Percentiles rank a stretch among this genome's conserved stretches.
These are phyloP conservation scores for Rhynchonycteris naso DNA, from an alignment of 2,797 vertebrate genomes.

Conservation along the genomic window DNA sequence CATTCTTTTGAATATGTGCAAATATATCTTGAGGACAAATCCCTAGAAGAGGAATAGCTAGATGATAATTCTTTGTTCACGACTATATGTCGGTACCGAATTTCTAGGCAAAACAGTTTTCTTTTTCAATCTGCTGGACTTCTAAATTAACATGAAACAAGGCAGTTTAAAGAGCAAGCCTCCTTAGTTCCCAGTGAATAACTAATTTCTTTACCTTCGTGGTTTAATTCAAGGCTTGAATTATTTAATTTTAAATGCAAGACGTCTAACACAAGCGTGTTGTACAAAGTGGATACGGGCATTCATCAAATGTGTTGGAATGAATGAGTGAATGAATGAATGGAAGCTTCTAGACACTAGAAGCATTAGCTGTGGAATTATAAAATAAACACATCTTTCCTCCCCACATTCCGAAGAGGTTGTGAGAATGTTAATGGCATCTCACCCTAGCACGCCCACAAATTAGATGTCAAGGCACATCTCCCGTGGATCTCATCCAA, in stretches of 20 bases:
- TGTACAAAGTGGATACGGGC: background rate
- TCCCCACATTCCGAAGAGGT: conserved; percentile 72
- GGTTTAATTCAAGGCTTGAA: conserved; percentile 37
- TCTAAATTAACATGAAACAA: background rate
- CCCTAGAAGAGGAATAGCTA: background rate
- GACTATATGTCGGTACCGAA: background rate
- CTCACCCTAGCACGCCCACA: conserved; percentile 65
- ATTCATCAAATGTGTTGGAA: conserved; percentile 57
- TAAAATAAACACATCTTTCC: conserved; percentile 78
- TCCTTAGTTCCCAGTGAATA: conserved; percentile 1
- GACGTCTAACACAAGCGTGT: background rate
- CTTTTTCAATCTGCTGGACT: background rate
- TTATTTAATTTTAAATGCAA: conserved; percentile 60
- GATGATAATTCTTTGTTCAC: background rate
- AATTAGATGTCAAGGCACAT: conserved; percentile 71
- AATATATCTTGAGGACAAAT: conserved; percentile 42
- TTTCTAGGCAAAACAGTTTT: background rate
- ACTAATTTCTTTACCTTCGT: conserved; percentile 52
- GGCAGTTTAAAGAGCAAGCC: conserved; percentile 18
- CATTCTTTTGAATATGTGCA: background rate
- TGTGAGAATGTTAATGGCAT: conserved; percentile 70
- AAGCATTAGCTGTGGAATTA: conserved; percentile 65
- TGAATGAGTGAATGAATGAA: conserved; percentile 69
- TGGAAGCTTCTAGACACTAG: conserved; percentile 51
- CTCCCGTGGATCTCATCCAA: conserved; percentile 71